phyloP scores from a whole-genome alignment of 1,140 invertebrate genomes.

The Venturia canescens region DNA sequence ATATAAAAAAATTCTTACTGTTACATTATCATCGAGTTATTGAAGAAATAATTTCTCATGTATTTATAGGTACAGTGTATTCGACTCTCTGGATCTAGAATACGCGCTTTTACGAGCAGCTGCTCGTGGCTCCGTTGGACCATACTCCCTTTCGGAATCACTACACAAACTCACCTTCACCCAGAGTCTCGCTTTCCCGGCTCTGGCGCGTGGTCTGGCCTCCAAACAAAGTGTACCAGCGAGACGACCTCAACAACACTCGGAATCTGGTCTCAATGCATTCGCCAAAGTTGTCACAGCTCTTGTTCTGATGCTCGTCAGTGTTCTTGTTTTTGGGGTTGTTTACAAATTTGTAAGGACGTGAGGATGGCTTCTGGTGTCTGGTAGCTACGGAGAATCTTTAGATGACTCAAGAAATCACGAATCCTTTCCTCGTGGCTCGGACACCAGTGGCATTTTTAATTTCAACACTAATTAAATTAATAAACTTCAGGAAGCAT shows the following conservation, averaged over 20 bases:
- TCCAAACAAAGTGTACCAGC: conserved; percentile 80
- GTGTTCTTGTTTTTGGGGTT: conserved; percentile 85
- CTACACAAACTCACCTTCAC: conserved; percentile 87
- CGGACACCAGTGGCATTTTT: conserved; percentile 57
- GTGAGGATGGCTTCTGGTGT: conserved; percentile 86
- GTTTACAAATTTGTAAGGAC: conserved; percentile 86
- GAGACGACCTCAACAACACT: conserved; percentile 78
- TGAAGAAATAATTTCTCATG: background rate
- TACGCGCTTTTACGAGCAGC: conserved; percentile 83
- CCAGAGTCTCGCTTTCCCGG: conserved; percentile 85
- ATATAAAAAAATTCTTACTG: no score
- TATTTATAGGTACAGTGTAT: conserved; percentile 79
- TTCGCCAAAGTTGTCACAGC: conserved; percentile 85
- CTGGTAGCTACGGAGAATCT: conserved; percentile 65
- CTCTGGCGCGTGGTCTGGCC: conserved; percentile 82
- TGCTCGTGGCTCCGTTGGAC: conserved; percentile 83
- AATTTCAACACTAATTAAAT: conserved; percentile 10
- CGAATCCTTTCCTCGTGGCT: conserved; percentile 35
- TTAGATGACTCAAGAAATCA: conserved; percentile 49
- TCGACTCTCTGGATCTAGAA: conserved; percentile 84
- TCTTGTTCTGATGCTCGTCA: conserved; percentile 83
- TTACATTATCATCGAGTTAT: no score
- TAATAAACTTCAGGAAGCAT: no score
- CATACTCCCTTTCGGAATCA: conserved; percentile 84
- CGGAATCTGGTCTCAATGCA: conserved; percentile 82